These are phyloP conservation scores for Antheraea pernyi DNA, from an alignment of 1,140 invertebrate genomes.

Conservation along the genomic window DNA sequence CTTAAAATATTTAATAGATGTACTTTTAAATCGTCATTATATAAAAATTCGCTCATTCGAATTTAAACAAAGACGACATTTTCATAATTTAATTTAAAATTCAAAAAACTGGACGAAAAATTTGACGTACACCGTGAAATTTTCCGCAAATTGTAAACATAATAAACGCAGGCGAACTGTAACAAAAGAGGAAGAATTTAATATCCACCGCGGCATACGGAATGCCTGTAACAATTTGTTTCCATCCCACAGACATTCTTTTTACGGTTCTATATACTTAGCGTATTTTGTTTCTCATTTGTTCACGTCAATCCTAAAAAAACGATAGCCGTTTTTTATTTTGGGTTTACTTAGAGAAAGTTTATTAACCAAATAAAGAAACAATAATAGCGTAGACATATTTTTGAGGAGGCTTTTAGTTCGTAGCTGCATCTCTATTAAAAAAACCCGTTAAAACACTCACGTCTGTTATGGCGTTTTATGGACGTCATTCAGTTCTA, in stretches of 20 bases:
- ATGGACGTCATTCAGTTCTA: too few species aligned
- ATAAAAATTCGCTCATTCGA: background rate
- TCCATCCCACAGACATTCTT: conserved; percentile 45
- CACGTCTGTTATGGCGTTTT: too few species aligned
- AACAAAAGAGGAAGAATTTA: conserved; percentile 64
- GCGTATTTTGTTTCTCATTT: conserved; percentile 23
- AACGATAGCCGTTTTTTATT: background rate
- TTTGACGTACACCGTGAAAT: conserved; percentile 41
- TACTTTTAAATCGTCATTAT: too few species aligned
- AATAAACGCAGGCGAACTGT: conserved; percentile 45
- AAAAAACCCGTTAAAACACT: too few species aligned
- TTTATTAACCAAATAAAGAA: too few species aligned
- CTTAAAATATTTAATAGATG: too few species aligned
- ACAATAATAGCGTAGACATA: too few species aligned
- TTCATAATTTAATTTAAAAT: conserved; percentile 37
- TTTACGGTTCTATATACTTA: conserved; percentile 37
- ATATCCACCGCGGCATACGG: conserved; percentile 55
- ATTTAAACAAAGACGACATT: conserved; percentile 39
- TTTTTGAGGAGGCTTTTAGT: too few species aligned
- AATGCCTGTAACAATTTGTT: conserved; percentile 60
- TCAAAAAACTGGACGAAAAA: conserved; percentile 37
- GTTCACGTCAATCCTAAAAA: conserved; percentile 7
- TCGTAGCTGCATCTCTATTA: too few species aligned
- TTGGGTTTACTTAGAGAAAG: background rate
- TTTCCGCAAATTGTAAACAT: conserved; percentile 52